A percentile compares a stretch with the other conserved stretches of the same genome.
Conservation (phyloP, 2,888 invertebrate species). For the Bembecia ichneumoniformis region DNA sequence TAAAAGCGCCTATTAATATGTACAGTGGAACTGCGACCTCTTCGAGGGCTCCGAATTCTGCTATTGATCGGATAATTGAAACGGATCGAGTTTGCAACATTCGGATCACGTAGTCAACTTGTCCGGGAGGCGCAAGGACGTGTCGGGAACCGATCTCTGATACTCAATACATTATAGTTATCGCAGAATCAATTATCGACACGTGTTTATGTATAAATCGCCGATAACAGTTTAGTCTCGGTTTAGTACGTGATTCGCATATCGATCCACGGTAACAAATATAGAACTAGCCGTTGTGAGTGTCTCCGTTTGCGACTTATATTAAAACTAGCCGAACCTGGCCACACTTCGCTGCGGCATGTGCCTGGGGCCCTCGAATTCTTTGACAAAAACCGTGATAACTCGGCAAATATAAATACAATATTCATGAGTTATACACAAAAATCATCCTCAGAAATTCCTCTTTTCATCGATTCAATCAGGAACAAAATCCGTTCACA, state of each 20-base stretch:
- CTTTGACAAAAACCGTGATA: no score
- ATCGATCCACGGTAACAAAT: background rate
- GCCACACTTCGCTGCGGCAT: no score
- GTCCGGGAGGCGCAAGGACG: constrained; percentile 26
- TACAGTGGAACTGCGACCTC: background rate
- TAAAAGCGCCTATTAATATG: background rate
- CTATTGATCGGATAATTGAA: constrained; percentile 47
- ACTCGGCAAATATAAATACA: no score
- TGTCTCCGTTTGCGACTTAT: no score
- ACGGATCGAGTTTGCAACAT: constrained; percentile 35
- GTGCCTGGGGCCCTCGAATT: no score
- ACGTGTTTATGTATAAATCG: constrained; percentile 25
- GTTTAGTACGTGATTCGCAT: constrained; percentile 1
- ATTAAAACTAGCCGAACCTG: no score
- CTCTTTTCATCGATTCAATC: no score
- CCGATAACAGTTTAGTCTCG: constrained; percentile 14
- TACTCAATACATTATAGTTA: constrained; percentile 42
- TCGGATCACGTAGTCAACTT: constrained; percentile 50
- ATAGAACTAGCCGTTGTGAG: no score
- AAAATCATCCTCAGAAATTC: no score
- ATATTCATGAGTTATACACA: no score
- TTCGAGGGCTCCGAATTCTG: constrained; percentile 29
- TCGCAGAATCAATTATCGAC: constrained; percentile 46
- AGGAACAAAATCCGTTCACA: no score
- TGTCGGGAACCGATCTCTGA: constrained; percentile 27